Evolutionary conservation across 2,888 invertebrate species (phyloP).

Genomic region (Eumacrocentrus americanus): DNA sequence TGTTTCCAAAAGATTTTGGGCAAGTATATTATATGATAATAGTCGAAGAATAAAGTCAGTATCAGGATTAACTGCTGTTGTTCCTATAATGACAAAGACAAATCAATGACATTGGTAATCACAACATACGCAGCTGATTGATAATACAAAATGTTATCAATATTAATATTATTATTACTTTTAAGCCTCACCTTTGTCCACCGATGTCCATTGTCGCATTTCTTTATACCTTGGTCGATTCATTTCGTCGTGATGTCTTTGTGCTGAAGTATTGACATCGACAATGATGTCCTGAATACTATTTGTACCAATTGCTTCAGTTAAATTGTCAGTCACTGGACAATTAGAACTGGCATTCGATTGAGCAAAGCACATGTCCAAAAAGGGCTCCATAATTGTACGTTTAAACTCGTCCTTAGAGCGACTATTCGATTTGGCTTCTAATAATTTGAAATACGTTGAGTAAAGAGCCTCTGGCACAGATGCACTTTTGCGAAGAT

Average conservation of each 20-base stretch:
- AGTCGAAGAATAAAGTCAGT: slow-evolving; percentile 69
- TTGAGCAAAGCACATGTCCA: slow-evolving; percentile 37
- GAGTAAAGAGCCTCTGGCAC: slow-evolving; percentile 38
- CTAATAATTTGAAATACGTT: slow-evolving; percentile 37
- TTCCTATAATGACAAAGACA: slow-evolving; percentile 40
- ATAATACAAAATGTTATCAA: not conserved
- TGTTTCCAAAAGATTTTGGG: slow-evolving; percentile 78
- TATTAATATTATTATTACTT: not conserved
- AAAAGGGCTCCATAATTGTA: slow-evolving; percentile 46
- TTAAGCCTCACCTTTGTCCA: slow-evolving; percentile 43
- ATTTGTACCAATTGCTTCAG: slow-evolving; percentile 1
- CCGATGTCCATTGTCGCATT: slow-evolving; percentile 49
- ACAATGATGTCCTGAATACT: slow-evolving; percentile 23
- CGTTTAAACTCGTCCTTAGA: slow-evolving; percentile 35
- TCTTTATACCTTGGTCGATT: slow-evolving; percentile 46
- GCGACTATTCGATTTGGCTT: slow-evolving; percentile 34
- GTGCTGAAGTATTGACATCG: not conserved
- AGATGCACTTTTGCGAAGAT: slow-evolving; percentile 38
- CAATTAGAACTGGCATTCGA: slow-evolving; percentile 27
- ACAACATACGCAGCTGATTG: too few relatives aligned
- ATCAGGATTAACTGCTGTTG: slow-evolving; percentile 46
- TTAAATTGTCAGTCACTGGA: slow-evolving; percentile 6
- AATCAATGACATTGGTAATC: too few relatives aligned
- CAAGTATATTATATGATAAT: slow-evolving; percentile 87
- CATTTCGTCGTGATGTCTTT: slow-evolving; percentile 19